Percentiles rank a stretch among this genome's conserved stretches.
These are phyloP conservation scores for Campoletis raptor DNA, from an alignment of 2,888 invertebrate genomes.

Conservation along the genomic window DNA sequence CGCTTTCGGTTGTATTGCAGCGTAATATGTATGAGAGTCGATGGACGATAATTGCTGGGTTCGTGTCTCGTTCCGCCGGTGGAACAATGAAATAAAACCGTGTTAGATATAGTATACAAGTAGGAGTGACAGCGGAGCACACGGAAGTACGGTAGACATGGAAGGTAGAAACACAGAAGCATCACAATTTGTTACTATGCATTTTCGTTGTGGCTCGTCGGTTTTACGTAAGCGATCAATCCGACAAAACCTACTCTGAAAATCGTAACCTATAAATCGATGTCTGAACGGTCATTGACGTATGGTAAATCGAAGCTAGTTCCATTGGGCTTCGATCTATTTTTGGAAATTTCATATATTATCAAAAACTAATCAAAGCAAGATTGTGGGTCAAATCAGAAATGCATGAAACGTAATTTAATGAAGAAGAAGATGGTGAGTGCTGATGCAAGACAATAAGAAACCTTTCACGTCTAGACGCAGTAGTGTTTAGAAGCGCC, in stretches of 20 bases:
- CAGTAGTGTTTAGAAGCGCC: not conserved
- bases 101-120: slow-evolving; percentile 44
- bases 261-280: slow-evolving; percentile 10
- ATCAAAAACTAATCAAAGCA: slow-evolving; percentile 77
- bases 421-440: not conserved
- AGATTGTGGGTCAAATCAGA: slow-evolving; percentile 71
- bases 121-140: slow-evolving; percentile 21
- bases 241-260: slow-evolving; percentile 17
- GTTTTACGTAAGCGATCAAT: slow-evolving; percentile 58
- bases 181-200: slow-evolving; percentile 33
- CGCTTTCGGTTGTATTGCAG: slow-evolving; percentile 25
- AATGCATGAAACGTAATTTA: not conserved
- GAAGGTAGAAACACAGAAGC: slow-evolving; percentile 26
- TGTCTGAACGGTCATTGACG: not conserved
- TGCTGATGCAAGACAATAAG: not conserved
- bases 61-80: slow-evolving; percentile 63
- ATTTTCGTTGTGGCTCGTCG: slow-evolving; percentile 57
- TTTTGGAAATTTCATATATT: slow-evolving; percentile 75
- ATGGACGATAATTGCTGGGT: slow-evolving; percentile 70
- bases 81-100: slow-evolving; percentile 68
- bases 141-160: slow-evolving; percentile 10
- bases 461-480: not conserved
- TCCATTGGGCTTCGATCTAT: slow-evolving; percentile 68
- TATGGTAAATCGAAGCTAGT: slow-evolving; percentile 16
- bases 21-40: slow-evolving; percentile 58